Evolutionary conservation across 2,888 invertebrate genomes (phyloP).

Genomic region (Hydriomena furcata): DNA sequence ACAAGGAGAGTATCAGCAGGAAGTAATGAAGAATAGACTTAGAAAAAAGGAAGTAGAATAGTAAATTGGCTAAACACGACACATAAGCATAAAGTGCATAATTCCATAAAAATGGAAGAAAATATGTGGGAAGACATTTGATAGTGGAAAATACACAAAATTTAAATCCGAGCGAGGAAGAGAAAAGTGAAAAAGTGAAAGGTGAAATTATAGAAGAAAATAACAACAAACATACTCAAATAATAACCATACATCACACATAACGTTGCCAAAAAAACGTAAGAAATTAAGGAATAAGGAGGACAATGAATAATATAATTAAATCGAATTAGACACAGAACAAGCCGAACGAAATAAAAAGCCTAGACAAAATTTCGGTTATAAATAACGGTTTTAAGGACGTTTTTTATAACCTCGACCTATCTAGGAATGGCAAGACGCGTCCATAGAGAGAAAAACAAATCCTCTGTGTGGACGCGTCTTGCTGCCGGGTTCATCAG

Average conservation of each 20-base stretch:
- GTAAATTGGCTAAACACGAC: neutral
- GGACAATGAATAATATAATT: too few relatives aligned
- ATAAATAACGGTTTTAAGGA: too few relatives aligned
- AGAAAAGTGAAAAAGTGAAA: neutral
- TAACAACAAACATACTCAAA: too few relatives aligned
- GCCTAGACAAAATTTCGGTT: neutral
- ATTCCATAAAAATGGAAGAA: neutral
- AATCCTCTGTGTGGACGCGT: neutral
- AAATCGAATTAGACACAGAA: neutral
- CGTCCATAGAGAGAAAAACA: too few relatives aligned
- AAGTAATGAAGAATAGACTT: too few relatives aligned
- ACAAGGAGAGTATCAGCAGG: too few relatives aligned
- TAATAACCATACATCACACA: too few relatives aligned
- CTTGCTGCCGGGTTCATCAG: slow-evolving; percentile 11
- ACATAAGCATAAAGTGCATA: neutral
- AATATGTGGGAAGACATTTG: slow-evolving; percentile 5
- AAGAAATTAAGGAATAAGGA: too few relatives aligned
- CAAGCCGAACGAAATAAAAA: neutral
- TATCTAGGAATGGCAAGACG: too few relatives aligned
- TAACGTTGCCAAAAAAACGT: too few relatives aligned
- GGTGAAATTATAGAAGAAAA: neutral
- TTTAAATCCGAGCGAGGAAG: neutral
- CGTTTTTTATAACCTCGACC: too few relatives aligned
- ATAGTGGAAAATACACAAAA: neutral
- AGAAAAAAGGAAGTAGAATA: too few relatives aligned